phyloP scores from a whole-genome alignment of 2,888 invertebrate species.

The Ennomos quercinarius region DNA sequence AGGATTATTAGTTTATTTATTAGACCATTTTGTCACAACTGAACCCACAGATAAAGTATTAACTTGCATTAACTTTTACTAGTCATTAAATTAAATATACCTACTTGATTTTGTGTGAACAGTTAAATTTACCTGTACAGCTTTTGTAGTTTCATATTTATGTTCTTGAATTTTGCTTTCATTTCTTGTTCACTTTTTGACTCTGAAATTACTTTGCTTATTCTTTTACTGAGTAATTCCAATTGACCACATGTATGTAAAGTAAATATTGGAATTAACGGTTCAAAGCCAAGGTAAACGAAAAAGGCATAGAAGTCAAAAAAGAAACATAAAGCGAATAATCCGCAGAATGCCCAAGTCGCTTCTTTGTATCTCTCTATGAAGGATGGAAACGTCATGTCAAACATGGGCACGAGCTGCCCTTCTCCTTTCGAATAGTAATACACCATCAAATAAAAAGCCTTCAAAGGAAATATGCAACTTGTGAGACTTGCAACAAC shows the following conservation, averaged over 20 bases:
- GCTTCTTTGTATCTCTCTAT: conserved; percentile 54
- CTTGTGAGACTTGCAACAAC: conserved; percentile 46
- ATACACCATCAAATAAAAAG: conserved; percentile 55
- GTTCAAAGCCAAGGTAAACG: conserved; percentile 67
- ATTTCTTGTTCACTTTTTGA: conserved; percentile 44
- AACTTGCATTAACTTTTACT: no score
- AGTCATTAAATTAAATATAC: no score
- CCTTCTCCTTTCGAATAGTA: conserved; percentile 52
- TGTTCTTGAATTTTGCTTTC: conserved; percentile 51
- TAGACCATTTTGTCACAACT: no score
- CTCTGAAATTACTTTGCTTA: conserved; percentile 51
- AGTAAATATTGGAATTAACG: conserved; percentile 69
- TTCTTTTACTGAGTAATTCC: conserved; percentile 56
- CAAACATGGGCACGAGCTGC: conserved; percentile 58
- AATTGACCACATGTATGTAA: conserved; percentile 69
- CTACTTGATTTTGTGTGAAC: no score
- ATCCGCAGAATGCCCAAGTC: conserved; percentile 41
- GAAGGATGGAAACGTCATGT: conserved; percentile 54
- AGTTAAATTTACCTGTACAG: conserved; percentile 54
- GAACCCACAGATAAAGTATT: no score
- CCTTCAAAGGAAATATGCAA: conserved; percentile 58
- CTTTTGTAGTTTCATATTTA: conserved; percentile 59
- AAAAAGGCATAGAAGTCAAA: conserved; percentile 52
- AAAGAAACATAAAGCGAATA: conserved; percentile 44
- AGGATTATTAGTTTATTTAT: no score